Evolutionary conservation across 2,797 vertebrate species (phyloP).

Genomic region (Lithobates pipiens): DNA sequence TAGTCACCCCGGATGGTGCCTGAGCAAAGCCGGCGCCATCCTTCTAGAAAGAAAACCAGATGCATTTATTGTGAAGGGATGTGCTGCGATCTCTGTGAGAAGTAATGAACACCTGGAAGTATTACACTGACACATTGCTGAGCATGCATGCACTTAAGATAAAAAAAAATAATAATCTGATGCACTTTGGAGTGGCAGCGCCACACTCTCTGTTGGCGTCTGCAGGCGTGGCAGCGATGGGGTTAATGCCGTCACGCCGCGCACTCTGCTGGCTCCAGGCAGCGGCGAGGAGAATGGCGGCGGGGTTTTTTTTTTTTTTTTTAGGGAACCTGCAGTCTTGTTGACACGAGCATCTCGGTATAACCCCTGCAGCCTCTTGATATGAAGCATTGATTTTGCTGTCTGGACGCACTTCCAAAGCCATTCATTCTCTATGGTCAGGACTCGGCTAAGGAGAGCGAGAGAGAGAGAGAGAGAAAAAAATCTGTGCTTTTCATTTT

Average conservation of each 20-base stretch:
- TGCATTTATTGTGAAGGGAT: no score
- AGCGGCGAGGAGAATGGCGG: conserved; percentile 72
- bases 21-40: no score
- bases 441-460: conserved; percentile 81
- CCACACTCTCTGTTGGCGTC: not conserved
- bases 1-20: no score
- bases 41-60: no score
- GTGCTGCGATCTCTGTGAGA: no score
- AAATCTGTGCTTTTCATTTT: conserved; percentile 84
- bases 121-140: no score
- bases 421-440: conserved; percentile 98
- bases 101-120: no score
- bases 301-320: conserved; percentile 89
- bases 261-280: conserved; percentile 82
- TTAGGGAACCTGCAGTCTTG: conserved; percentile 99
- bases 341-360: conserved; percentile 98
- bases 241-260: conserved; percentile 84
- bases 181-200: not conserved
- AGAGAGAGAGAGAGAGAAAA: conserved; percentile 69
- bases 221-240: conserved; percentile 1
- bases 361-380: conserved; percentile 98
- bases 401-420: conserved; percentile 89
- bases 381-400: conserved; percentile 99
- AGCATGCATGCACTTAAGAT: no score
- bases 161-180: not conserved